These are phyloP conservation scores for Zophobas morio DNA, from an alignment of 1,140 invertebrate genomes.

Conservation along the genomic window DNA sequence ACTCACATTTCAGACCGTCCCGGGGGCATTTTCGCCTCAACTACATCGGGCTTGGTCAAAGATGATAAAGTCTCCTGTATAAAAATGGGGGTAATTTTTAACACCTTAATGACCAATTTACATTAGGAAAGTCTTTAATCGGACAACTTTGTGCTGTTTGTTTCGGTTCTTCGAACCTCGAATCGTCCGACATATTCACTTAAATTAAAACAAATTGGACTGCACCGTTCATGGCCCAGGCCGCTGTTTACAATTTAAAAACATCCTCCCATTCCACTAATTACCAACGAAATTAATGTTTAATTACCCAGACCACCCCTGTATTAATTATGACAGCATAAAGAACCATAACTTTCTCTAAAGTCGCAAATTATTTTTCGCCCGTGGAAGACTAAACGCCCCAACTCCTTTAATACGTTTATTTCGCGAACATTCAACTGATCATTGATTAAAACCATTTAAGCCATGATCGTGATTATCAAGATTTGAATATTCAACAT, in stretches of 20 bases:
- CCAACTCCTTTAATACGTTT: background rate
- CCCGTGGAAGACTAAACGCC: too few relatives aligned
- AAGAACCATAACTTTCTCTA: background rate
- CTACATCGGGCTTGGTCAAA: slow-evolving; percentile 32
- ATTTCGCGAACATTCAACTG: background rate
- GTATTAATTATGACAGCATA: background rate
- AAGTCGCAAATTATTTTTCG: background rate
- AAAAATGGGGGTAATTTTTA: slow-evolving; percentile 32
- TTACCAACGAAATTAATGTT: slow-evolving; percentile 29
- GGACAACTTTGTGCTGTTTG: background rate
- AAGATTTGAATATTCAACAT: slow-evolving; percentile 33
- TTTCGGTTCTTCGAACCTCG: background rate
- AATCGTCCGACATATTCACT: background rate
- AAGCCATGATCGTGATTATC: slow-evolving; percentile 13
- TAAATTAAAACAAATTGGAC: background rate
- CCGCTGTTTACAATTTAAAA: background rate
- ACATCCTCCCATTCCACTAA: slow-evolving; percentile 3
- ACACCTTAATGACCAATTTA: slow-evolving; percentile 36
- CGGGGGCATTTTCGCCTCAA: slow-evolving; percentile 41
- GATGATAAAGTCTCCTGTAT: slow-evolving; percentile 40
- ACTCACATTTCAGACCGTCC: slow-evolving; percentile 48
- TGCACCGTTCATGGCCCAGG: background rate
- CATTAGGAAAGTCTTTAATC: slow-evolving; percentile 5
- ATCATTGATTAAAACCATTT: slow-evolving; percentile 12
- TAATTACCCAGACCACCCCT: slow-evolving; percentile 9